Evolutionary conservation across 2,888 invertebrate genomes (phyloP).

Genomic region (Aproaerema taeniolella): DNA sequence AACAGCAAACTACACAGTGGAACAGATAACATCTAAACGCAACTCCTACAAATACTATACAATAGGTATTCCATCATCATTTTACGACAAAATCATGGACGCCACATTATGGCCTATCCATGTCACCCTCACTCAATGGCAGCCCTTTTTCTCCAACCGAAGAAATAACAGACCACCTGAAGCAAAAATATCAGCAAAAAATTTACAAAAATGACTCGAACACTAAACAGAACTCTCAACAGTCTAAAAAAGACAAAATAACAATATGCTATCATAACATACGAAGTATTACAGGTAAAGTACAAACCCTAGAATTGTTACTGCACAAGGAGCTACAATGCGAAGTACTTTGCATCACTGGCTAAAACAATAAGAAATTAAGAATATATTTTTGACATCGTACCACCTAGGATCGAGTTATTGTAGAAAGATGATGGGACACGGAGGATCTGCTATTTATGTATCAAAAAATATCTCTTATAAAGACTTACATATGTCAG

Average conservation of each 20-base stretch:
- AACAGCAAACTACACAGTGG: not conserved
- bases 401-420: not conserved
- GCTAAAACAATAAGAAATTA: not conserved
- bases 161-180: not conserved
- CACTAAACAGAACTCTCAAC: too few species aligned
- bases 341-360: not conserved
- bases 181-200: not conserved
- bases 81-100: not conserved
- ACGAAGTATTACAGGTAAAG: not conserved
- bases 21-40: constrained; percentile 2
- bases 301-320: not conserved
- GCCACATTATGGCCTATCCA: constrained; percentile 1
- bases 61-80: constrained; percentile 2
- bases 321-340: not conserved
- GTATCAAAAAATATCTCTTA: not conserved
- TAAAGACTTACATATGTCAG: not conserved
- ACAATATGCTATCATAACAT: not conserved
- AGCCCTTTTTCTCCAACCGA: constrained; percentile 1
- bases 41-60: not conserved
- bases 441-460: not conserved
- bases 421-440: not conserved
- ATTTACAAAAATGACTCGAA: too few species aligned
- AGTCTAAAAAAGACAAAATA: not conserved
- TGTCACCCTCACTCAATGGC: not conserved
- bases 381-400: not conserved